Conservation (phyloP, 2,888 invertebrate species). For the Molanna angustata region DNA sequence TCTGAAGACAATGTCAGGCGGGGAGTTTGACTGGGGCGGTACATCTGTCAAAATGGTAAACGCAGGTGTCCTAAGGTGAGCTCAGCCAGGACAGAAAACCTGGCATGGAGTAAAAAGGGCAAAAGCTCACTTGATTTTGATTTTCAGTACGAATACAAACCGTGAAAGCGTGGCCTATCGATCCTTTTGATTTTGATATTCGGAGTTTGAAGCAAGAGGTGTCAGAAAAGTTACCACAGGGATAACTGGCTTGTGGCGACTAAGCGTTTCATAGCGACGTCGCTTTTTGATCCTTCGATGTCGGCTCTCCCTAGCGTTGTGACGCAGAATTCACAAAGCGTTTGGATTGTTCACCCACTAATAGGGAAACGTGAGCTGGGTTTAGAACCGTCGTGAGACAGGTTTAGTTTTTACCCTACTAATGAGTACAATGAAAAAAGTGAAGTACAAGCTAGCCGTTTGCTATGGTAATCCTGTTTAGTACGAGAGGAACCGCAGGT, state of each 20-base stretch:
- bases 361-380: too few relatives aligned
- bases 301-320: constrained; percentile 70
- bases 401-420: constrained; percentile 62
- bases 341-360: constrained; percentile 70
- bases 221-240: too few relatives aligned
- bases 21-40: constrained; percentile 67
- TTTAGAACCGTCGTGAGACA: too few relatives aligned
- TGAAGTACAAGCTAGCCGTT: constrained; percentile 47
- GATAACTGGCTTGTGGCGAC: too few relatives aligned
- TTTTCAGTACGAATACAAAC: constrained; percentile 55
- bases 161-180: constrained; percentile 58
- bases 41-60: constrained; percentile 67
- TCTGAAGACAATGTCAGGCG: too few relatives aligned
- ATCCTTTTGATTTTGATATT: constrained; percentile 51
- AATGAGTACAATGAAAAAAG: too few relatives aligned
- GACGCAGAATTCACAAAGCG: constrained; percentile 69
- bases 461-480: constrained; percentile 57
- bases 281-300: too few relatives aligned
- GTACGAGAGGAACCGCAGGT: too few relatives aligned
- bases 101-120: constrained; percentile 61
- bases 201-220: constrained; percentile 40
- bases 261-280: too few relatives aligned
- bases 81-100: constrained; percentile 64
- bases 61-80: constrained; percentile 42
- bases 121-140: constrained; percentile 58